Evolutionary conservation across 2,888 invertebrate species (phyloP), one percentile per base, ranked within the genome.

Genomic region (Liposcelis brunnea): DNA sequence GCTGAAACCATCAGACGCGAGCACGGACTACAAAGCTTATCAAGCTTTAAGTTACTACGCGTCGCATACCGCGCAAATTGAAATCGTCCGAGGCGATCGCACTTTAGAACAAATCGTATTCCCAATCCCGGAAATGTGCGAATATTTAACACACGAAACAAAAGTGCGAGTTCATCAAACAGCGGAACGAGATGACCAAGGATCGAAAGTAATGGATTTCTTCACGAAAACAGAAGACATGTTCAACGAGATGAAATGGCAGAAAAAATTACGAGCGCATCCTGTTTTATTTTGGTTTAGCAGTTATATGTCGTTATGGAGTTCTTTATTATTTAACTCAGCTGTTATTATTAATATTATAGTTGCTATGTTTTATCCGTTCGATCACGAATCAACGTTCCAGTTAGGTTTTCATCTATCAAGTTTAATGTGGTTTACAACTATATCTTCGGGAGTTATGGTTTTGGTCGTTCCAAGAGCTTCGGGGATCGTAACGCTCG

Each of bases 231-330:
- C 89, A n/a, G 90, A 94, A 56, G 81, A 87, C 56, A 84, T 98
- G 74, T 95, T 90, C 65, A 89, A 87, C 60, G 98, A 99, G 70
- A 99, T 98, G 98, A 93, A 91, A 60, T 99, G 98, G 98, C 98
- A 99, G 67, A 91, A 93, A 63, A 94, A 95, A 62, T 66, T 99
- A 14, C 69, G 95, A 69, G 86, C 93, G 86, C 61, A 53, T 36
- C 37, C 37, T 8, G 51, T 49, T 34, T 7, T 45, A 42, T 34
- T 44, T 43, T 42, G 11, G 11, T 44, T 19, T 36, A 94, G 95
- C 63, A 87, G 89, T 61, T 90, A 93, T 64, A 93, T 97, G 87
- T 87, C 91, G 1, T 65, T 95, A 49, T 97, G 98, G 95, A 89
- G 91, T 58, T 87, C 86, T 59, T 83, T 97, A 56, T 71, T 95